A percentile compares a stretch with the other conserved stretches of the same genome.
Evolutionary conservation across 2,888 invertebrate species (phyloP).

Genomic region (Aphrophora alni): DNA sequence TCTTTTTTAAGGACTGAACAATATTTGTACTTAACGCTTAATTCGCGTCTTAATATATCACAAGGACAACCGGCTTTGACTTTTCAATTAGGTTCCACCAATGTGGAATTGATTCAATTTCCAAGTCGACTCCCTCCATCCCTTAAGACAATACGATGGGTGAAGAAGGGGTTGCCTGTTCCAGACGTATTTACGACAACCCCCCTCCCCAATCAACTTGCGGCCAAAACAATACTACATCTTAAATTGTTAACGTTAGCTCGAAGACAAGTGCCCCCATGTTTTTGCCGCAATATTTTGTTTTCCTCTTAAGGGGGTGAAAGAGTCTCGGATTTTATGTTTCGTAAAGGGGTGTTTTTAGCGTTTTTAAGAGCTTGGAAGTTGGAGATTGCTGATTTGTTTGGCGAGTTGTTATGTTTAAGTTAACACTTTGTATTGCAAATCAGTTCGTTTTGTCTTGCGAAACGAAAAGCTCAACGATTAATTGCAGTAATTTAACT

Average conservation of each 20-base stretch:
- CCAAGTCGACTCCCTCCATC: slow-evolving; percentile 36
- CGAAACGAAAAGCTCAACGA: too few relatives aligned
- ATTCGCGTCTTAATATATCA: neutral
- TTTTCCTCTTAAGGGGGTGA: neutral
- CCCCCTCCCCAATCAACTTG: neutral
- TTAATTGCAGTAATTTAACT: too few relatives aligned
- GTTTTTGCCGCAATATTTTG: neutral
- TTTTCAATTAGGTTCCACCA: slow-evolving; percentile 39
- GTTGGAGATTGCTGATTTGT: too few relatives aligned
- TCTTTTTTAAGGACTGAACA: neutral
- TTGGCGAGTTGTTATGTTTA: too few relatives aligned
- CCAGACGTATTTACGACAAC: slow-evolving; percentile 33
- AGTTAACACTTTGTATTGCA: too few relatives aligned
- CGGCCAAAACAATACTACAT: slow-evolving; percentile 33
- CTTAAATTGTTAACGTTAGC: slow-evolving; percentile 36
- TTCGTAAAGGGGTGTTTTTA: too few relatives aligned
- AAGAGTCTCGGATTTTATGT: too few relatives aligned
- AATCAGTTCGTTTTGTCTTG: too few relatives aligned
- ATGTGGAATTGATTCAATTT: slow-evolving; percentile 39
- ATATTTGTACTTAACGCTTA: neutral
- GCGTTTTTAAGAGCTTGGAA: too few relatives aligned
- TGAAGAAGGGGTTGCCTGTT: slow-evolving; percentile 27
- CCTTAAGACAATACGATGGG: slow-evolving; percentile 3
- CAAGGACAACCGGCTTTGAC: neutral
- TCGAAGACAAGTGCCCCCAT: slow-evolving; percentile 16